These are phyloP conservation scores for Sebastes taczanowskii DNA, from an alignment of 2,797 vertebrate genomes.

Conservation along the genomic window DNA sequence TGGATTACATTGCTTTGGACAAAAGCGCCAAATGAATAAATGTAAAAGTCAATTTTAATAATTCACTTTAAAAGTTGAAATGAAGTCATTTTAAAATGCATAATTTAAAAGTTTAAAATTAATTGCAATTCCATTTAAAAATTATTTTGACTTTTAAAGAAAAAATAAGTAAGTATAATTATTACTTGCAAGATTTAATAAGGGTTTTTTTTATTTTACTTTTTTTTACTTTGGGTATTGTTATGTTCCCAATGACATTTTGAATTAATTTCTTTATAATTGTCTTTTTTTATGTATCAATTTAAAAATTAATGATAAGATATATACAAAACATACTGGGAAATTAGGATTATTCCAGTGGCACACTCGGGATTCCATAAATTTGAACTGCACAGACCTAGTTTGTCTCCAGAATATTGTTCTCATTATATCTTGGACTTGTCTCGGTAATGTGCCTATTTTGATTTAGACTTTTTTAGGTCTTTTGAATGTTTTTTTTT, in stretches of 20 bases:
- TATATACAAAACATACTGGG: background rate
- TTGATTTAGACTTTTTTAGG: background rate
- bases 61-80: background rate
- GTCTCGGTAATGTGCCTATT: conserved; percentile 11
- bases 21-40: background rate
- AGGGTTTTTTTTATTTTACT: background rate
- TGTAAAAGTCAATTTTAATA: background rate
- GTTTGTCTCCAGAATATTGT: background rate
- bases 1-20: background rate
- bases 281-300: background rate
- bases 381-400: background rate
- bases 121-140: background rate
- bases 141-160: background rate
- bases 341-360: background rate
- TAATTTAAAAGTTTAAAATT: background rate
- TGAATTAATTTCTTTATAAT: background rate
- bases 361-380: background rate
- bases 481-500: background rate
- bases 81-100: background rate
- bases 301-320: background rate
- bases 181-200: background rate
- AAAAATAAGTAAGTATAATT: background rate
- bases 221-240: background rate
- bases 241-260: background rate
- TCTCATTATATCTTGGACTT: background rate